phyloP scores from a whole-genome alignment of 2,113 vertebrate species.

The Asarcornis scutulata region DNA sequence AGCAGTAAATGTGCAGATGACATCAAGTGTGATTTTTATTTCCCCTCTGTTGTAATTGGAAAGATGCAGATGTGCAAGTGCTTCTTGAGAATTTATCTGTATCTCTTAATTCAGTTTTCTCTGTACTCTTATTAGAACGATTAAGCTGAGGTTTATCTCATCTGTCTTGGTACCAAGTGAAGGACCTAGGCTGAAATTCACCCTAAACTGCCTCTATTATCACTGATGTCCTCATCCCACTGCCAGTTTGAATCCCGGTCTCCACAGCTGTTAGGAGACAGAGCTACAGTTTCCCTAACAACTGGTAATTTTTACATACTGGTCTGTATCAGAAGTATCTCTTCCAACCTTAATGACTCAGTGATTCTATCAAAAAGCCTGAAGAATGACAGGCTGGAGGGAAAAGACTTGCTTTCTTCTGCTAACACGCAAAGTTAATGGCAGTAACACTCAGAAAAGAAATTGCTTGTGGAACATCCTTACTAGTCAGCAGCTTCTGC shows the following conservation, averaged over 20 bases:
- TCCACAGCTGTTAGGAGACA: neutral
- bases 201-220: neutral
- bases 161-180: neutral
- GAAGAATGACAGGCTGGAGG: neutral
- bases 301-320: neutral
- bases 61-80: neutral
- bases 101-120: neutral
- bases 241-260: neutral
- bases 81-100: neutral
- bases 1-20: neutral
- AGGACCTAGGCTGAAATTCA: neutral
- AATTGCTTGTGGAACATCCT: neutral
- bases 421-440: neutral
- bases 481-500: neutral
- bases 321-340: neutral
- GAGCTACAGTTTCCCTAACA: neutral
- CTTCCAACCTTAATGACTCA: no score
- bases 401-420: neutral
- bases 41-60: neutral
- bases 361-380: neutral
- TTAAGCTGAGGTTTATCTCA: neutral
- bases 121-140: neutral
- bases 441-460: neutral
- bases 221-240: neutral
- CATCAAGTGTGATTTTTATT: fast-evolving